Evolutionary conservation across 1,140 invertebrate genomes (phyloP).

Genomic region (Uloborus diversus): DNA sequence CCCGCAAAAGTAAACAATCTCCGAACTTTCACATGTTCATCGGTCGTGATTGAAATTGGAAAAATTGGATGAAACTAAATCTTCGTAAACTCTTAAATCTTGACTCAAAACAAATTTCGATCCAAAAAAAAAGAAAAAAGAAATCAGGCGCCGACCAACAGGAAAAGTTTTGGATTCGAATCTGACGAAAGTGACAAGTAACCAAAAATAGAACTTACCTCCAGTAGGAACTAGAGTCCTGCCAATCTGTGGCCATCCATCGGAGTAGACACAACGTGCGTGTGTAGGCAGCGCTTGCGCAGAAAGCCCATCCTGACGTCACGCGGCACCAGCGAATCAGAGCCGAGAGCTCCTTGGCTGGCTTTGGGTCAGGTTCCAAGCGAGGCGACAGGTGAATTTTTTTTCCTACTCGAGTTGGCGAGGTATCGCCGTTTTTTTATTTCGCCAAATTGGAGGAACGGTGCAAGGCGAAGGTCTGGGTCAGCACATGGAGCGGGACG

Average conservation of each 20-base stretch:
- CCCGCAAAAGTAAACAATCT: not conserved
- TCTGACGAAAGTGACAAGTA: constrained; percentile 47
- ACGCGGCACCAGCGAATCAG: constrained; percentile 9
- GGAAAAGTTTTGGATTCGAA: constrained; percentile 29
- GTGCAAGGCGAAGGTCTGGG: constrained; percentile 4
- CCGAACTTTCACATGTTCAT: not conserved
- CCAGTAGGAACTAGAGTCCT: constrained; percentile 33
- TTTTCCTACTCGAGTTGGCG: constrained; percentile 1
- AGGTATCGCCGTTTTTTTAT: not conserved
- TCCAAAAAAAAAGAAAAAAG: constrained; percentile 8
- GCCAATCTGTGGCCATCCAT: constrained; percentile 44
- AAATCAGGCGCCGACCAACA: too few species aligned
- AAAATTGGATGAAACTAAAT: too few species aligned
- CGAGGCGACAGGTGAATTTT: constrained; percentile 40
- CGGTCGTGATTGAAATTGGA: too few species aligned
- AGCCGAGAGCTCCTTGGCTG: constrained; percentile 2
- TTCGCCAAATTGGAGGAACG: not conserved
- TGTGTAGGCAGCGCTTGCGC: constrained; percentile 30
- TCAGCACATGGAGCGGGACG: not conserved
- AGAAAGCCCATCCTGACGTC: not conserved
- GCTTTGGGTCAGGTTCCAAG: constrained; percentile 49
- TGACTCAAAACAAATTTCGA: not conserved
- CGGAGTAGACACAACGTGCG: constrained; percentile 41
- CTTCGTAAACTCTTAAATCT: not conserved
- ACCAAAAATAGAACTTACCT: constrained; percentile 55